Base-by-base conservation (phyloP, 2,113 vertebrate species). In the Bubo scandiacus region DNA sequence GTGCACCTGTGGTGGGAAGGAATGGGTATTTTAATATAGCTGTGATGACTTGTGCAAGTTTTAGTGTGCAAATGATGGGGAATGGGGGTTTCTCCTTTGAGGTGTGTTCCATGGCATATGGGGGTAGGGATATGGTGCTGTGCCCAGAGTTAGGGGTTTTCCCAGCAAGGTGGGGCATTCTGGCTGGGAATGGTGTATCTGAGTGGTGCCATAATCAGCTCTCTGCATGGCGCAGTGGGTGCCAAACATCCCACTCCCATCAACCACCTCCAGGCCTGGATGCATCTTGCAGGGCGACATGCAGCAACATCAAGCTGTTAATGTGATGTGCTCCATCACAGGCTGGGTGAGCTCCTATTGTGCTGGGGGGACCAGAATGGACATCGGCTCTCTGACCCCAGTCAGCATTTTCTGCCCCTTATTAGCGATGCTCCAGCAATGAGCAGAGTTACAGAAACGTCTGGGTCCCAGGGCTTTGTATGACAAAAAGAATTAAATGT, bases 391-490 rank as follows among this genome's bases (percentile, higher is more conserved):
- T 38, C 72, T 70, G 68, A 54, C 40, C 63, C 21, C 34, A 57
- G 1, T 25, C 78, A 30, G 4, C 9, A 3, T 88, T 63, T 88
- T 49, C 70, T 86, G 13, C 32, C 10, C 22, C 43, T 42, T 8
- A 40, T 27, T 80, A 34, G 62, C 0, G 1, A 4, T 26, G 66
- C 43, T 88, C 27, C 2, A 2, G 38, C 36, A 54, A 5, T 1
- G 32, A 70, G 23, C 10, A 5, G 49, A 61, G 55, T 81, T 81
- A 49, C 9, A 0, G 1, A 70, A 49, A 58, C 58, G 68, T 74
- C 34, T 0, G 3, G 15, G 25, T 66, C 5, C 0, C 14, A 5
- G 34, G 11, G 34, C 55, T 83, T 62, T 71, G 38, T 47, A 4
- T 74, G 81, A 10, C 61, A 32, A 19, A 58, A 74, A 16, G 2